These are phyloP conservation scores for Ophonus ardosiacus DNA, from an alignment of 2,888 invertebrate species.

Conservation along the genomic window DNA sequence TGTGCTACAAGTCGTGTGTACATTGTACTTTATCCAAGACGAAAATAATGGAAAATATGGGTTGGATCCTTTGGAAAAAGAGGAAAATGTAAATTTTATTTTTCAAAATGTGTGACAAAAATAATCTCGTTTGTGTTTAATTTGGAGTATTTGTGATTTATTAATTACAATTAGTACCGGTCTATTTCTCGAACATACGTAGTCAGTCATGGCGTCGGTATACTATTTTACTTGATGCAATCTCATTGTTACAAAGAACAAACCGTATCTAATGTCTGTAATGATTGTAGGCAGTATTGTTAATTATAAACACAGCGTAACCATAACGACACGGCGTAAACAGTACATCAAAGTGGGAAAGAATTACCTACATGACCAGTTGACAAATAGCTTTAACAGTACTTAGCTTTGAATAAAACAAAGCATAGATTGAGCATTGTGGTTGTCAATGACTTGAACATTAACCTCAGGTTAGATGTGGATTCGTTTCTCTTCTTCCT, in stretches of 20 bases:
- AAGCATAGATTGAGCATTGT: neutral
- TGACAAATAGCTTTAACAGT: conserved; percentile 44
- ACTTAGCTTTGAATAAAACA: neutral
- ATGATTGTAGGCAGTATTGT: conserved; percentile 48
- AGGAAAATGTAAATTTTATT: too few relatives aligned
- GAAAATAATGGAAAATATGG: too few relatives aligned
- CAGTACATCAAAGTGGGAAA: conserved; percentile 43
- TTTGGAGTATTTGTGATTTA: conserved; percentile 3
- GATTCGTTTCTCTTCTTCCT: neutral
- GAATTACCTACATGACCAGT: conserved; percentile 20
- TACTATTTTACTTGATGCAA: conserved; percentile 42
- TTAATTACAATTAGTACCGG: conserved; percentile 35
- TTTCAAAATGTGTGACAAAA: neutral
- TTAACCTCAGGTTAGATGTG: neutral
- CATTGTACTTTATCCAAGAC: too few relatives aligned
- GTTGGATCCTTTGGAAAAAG: too few relatives aligned
- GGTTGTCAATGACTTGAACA: conserved; percentile 1
- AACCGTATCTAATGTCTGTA: conserved; percentile 47
- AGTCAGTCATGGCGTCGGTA: conserved; percentile 17
- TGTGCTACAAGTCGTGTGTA: too few relatives aligned
- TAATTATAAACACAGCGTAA: conserved; percentile 43
- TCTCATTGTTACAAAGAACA: conserved; percentile 46
- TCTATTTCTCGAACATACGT: conserved; percentile 26
- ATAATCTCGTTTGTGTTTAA: neutral
- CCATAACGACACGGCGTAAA: conserved; percentile 40